Base-by-base conservation (phyloP, 2,113 vertebrate genomes). In the Parotia lawesii region DNA sequence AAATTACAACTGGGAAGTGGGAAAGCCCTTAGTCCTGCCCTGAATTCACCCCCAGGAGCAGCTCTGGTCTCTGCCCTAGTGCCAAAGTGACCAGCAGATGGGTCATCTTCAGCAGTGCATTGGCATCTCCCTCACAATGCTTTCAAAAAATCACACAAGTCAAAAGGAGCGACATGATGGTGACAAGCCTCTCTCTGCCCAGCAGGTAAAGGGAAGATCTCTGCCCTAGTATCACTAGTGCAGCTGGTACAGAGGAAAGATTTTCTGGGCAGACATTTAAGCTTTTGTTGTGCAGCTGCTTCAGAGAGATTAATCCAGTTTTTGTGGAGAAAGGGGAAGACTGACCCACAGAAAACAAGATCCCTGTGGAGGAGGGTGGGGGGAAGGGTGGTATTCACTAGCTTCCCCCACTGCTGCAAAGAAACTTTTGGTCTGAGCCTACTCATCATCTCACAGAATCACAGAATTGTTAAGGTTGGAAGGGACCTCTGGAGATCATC, bases 271-370 rank as follows among this genome's bases (percentile, higher is more conserved):
- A 75, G 48, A 51, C 2, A 2, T 62, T 47, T 93, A 45, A 64
- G 33, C 38, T 87, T 93, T 85, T 62, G 4, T 64, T 88, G 13
- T 64, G 31, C 61, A 84, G 44, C 56, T 93, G 69, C 44, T 92
- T 86, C 65, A 57, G 53, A 75, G 48, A 81, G 53, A 78, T 75
- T 87, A 86, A 86, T 77, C 57, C 66, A 71, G 35, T 29, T 77
- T 89, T 74, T 93, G 40, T 73, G n/a, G 35, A 78, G 83, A 85
- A 71, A 69, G 31, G 31, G 31, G 31, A 90, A 92, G 72, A 83
- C 31, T 80, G 47, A 86, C 14, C 69, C 10, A 40, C 31, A 75
- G 60, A 89, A 93, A 87, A 67, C 51, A 84, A 80, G 51, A 80
- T 33, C 60, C 45, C 48, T 48, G 29, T 44, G 25, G n/a, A 64